Evolutionary conservation across 2,888 invertebrate species (phyloP).

Genomic region (Metallyticus violacea): DNA sequence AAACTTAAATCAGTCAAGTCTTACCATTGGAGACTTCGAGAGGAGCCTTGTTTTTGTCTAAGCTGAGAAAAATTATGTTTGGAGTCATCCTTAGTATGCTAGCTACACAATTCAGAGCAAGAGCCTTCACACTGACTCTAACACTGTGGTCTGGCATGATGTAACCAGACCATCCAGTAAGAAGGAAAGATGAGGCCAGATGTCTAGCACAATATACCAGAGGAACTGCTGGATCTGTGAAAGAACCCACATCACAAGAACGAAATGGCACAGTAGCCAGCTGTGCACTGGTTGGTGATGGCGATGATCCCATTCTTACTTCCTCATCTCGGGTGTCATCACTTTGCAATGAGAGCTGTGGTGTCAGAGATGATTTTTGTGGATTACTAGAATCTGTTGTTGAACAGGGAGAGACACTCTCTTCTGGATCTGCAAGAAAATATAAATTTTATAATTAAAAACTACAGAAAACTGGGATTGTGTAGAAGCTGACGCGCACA

Average conservation of each 20-base stretch:
- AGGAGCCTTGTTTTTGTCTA: conserved; percentile 43
- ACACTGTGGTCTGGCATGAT: conserved; percentile 71
- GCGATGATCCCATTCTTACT: not conserved
- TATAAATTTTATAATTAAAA: not conserved
- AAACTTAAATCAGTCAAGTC: too few species aligned
- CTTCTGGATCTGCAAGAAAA: conserved; percentile 19
- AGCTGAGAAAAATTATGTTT: conserved; percentile 60
- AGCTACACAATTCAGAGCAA: conserved; percentile 77
- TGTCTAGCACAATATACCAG: conserved; percentile 71
- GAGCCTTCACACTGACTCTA: conserved; percentile 86
- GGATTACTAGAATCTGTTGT: not conserved
- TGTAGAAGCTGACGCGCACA: too few species aligned
- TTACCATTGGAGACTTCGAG: not conserved
- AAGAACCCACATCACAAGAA: conserved; percentile 64
- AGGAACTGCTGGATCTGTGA: conserved; percentile 62
- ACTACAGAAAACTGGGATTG: too few species aligned
- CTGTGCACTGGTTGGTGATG: not conserved
- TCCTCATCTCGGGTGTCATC: not conserved
- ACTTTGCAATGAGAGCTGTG: not conserved
- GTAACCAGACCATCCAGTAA: conserved; percentile 60
- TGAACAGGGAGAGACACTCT: not conserved
- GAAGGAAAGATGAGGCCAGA: conserved; percentile 68
- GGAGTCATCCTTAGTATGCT: conserved; percentile 74
- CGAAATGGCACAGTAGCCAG: conserved; percentile 40
- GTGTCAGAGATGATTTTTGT: not conserved